A percentile compares a stretch with the other conserved stretches of the same genome.
Evolutionary conservation across 2,113 vertebrate genomes (phyloP).

Genomic region (Bubo blakistoni): DNA sequence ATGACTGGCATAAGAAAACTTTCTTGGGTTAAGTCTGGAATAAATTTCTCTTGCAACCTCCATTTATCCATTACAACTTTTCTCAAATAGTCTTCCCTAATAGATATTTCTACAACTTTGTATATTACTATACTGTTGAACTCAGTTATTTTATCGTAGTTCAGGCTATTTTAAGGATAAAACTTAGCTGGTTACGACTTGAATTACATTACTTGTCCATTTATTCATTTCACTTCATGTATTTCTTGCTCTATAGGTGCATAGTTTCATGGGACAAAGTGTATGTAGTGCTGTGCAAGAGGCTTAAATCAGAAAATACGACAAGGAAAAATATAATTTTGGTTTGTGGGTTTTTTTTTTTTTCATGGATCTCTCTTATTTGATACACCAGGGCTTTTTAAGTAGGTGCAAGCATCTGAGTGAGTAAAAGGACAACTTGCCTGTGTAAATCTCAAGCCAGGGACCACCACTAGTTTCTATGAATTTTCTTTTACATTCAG

Average conservation of each 20-base stretch:
- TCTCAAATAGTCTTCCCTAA: background rate
- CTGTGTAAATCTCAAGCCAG: background rate
- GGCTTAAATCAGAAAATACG: background rate
- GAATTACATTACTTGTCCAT: background rate
- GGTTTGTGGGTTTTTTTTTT: too few relatives aligned
- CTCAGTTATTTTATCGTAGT: background rate
- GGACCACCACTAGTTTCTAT: background rate
- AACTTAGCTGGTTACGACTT: background rate
- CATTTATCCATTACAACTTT: background rate
- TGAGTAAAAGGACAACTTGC: background rate
- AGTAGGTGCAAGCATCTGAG: background rate
- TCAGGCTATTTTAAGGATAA: background rate
- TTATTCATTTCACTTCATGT: background rate
- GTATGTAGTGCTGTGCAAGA: background rate
- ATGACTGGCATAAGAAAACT: background rate
- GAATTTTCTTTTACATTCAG: background rate
- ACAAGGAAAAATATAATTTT: background rate
- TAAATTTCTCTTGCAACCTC: background rate
- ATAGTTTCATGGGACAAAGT: background rate
- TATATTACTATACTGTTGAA: background rate
- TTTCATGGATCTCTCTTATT: background rate
- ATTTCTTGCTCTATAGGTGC: background rate
- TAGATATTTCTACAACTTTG: accelerated
- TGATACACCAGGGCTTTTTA: background rate
- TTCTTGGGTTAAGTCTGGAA: background rate